These are phyloP conservation scores for Pipra filicauda DNA, from an alignment of 2,113 vertebrate species.

Conservation along the genomic window DNA sequence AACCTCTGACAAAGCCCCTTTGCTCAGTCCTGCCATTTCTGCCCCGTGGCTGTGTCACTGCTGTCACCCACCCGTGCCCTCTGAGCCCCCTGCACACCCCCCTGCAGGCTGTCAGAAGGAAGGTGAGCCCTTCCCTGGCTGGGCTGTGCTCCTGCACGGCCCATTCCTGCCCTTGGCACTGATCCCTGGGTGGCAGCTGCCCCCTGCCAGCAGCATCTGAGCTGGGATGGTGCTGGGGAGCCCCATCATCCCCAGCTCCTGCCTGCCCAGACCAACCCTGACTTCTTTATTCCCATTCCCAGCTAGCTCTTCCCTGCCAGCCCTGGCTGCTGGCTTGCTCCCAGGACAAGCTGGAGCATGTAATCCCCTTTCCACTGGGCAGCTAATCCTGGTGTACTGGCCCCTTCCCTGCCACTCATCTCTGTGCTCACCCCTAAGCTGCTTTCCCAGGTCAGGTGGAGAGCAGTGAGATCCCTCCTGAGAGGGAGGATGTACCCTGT, in stretches of 20 bases:
- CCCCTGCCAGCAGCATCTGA: not conserved
- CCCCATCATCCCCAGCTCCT: not conserved
- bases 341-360: not conserved
- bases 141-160: accelerated
- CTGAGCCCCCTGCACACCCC: not conserved
- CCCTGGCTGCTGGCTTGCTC: not conserved
- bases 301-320: not conserved
- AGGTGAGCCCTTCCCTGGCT: not conserved
- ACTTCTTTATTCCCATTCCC: not conserved
- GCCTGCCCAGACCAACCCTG: not conserved
- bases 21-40: not conserved
- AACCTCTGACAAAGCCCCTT: not conserved
- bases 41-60: not conserved
- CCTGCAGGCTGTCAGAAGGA: not conserved
- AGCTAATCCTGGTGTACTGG: not conserved
- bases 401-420: not conserved
- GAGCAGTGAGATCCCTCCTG: not conserved
- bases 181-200: not conserved
- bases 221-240: not conserved
- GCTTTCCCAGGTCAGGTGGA: not conserved
- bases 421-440: not conserved
- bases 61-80: not conserved
- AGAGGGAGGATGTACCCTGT: not conserved
- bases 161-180: not conserved
- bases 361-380: not conserved